These are phyloP conservation scores for Parelbella ahira DNA, from an alignment of 2,888 invertebrate genomes.

Conservation along the genomic window DNA sequence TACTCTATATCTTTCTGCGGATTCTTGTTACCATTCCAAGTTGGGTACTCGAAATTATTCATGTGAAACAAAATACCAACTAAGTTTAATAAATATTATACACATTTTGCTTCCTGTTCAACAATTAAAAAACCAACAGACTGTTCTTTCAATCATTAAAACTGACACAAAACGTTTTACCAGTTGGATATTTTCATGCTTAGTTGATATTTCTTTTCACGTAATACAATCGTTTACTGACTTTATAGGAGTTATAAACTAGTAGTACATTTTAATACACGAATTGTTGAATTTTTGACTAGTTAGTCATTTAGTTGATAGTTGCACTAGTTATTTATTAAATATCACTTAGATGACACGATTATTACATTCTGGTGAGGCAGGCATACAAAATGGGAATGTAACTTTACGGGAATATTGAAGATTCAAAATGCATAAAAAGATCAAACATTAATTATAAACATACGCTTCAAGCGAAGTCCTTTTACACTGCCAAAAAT, in stretches of 20 bases:
- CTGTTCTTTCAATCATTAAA: too few relatives aligned
- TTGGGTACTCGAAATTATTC: slow-evolving; percentile 19
- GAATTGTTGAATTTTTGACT: slow-evolving; percentile 60
- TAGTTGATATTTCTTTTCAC: slow-evolving; percentile 20
- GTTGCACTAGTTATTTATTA: slow-evolving; percentile 56
- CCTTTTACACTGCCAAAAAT: too few relatives aligned
- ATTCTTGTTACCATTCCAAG: slow-evolving; percentile 37
- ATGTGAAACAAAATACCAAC: slow-evolving; percentile 22
- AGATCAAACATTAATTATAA: too few relatives aligned
- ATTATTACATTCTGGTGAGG: slow-evolving; percentile 29
- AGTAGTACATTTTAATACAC: slow-evolving; percentile 31
- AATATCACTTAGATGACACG: slow-evolving; percentile 18
- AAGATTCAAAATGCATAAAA: too few relatives aligned
- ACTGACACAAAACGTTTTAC: too few relatives aligned
- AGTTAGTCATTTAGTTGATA: slow-evolving; percentile 56
- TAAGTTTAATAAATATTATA: slow-evolving; percentile 10
- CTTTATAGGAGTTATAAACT: slow-evolving; percentile 2
- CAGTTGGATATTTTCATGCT: neutral
- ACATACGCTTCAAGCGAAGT: too few relatives aligned
- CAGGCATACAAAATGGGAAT: too few relatives aligned
- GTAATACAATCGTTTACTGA: slow-evolving; percentile 5
- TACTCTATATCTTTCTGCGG: slow-evolving; percentile 4
- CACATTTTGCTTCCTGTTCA: too few relatives aligned
- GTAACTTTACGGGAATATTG: too few relatives aligned
- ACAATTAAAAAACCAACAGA: too few relatives aligned